These are phyloP conservation scores for Reticulitermes speratus DNA, from an alignment of 1,140 invertebrate genomes.

Conservation along the genomic window DNA sequence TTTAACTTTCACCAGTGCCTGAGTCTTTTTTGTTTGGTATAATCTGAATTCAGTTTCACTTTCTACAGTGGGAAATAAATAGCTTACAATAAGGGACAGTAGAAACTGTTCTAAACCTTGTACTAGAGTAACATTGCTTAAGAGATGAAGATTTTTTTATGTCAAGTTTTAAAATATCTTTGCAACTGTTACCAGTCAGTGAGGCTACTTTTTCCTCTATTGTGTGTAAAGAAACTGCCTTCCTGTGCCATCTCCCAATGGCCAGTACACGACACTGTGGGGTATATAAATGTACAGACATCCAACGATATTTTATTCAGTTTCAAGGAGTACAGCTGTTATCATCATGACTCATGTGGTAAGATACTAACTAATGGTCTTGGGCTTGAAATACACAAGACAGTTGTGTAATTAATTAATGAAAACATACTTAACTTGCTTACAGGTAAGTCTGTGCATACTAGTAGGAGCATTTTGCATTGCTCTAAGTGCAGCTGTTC, in stretches of 20 bases:
- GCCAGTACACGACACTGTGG: not conserved
- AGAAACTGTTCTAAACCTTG: not conserved
- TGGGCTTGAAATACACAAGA: too few relatives aligned
- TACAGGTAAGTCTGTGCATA: not conserved
- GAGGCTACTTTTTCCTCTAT: not conserved
- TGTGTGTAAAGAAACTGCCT: not conserved
- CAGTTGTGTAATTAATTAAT: too few relatives aligned
- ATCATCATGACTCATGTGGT: not conserved
- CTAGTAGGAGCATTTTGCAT: not conserved
- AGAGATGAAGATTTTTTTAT: not conserved
- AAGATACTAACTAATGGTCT: not conserved
- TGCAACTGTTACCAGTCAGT: not conserved
- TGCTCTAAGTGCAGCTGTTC: not conserved
- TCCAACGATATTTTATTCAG: not conserved
- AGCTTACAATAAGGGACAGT: not conserved
- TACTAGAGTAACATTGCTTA: not conserved
- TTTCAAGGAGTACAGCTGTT: not conserved
- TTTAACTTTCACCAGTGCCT: slow-evolving; percentile 10
- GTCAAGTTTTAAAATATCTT: not conserved
- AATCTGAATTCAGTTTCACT: not conserved
- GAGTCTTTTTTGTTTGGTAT: not conserved
- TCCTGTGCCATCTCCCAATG: not conserved
- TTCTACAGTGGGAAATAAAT: not conserved
- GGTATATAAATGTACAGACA: not conserved
- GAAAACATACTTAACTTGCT: not conserved